A percentile compares a stretch with the other conserved stretches of the same genome.
Evolutionary conservation across 2,888 invertebrate genomes (phyloP).

Genomic region (Cryptosula pallasiana): DNA sequence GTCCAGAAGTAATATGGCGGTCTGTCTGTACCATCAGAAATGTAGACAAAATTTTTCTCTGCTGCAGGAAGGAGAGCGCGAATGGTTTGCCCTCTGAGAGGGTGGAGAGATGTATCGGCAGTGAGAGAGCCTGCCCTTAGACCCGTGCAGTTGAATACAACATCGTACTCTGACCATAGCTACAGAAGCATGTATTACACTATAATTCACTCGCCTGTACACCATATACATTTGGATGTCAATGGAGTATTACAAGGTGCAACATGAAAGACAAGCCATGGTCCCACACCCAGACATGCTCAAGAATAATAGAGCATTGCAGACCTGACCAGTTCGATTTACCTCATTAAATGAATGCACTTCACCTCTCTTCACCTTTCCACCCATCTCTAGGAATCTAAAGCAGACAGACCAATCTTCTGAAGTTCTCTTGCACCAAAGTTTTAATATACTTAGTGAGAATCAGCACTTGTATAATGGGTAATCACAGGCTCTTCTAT

Average conservation of each 20-base stretch:
- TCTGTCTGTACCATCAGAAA: conserved; percentile 10
- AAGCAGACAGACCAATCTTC: no score
- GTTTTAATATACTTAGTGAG: no score
- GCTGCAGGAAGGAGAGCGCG: background rate
- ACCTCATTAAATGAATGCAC: background rate
- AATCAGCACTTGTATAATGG: no score
- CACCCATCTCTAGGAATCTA: background rate
- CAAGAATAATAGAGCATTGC: no score
- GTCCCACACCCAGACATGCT: no score
- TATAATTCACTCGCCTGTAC: no score
- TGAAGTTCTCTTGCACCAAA: no score
- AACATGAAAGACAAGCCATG: no score
- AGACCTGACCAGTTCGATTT: no score
- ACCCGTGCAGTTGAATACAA: conserved; percentile 12
- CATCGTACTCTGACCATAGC: conserved; percentile 6
- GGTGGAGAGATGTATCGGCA: background rate
- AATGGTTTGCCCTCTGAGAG: conserved; percentile 4
- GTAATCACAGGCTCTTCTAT: no score
- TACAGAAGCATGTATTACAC: background rate
- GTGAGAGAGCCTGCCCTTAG: background rate
- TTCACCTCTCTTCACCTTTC: background rate
- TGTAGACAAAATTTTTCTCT: background rate
- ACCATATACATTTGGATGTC: no score
- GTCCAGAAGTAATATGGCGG: conserved; percentile 16
- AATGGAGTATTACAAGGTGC: no score